These are phyloP conservation scores for Loris lydekkerianus DNA, from an alignment of 2,797 vertebrate species.

Conservation along the genomic window DNA sequence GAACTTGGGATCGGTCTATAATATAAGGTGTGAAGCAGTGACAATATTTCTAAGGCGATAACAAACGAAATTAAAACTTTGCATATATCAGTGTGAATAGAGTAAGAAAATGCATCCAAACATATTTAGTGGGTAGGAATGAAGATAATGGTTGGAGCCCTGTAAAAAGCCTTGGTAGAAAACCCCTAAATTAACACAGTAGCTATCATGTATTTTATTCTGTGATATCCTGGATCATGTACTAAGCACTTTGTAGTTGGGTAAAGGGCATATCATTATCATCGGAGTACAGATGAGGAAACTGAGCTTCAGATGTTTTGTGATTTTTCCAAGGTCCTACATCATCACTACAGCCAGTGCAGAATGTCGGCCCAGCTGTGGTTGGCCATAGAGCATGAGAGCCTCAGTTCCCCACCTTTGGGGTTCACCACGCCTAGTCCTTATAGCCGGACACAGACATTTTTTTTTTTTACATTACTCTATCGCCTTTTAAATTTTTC, in stretches of 20 bases:
- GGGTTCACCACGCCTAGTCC: neutral
- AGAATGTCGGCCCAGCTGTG: neutral
- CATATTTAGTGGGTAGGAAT: neutral
- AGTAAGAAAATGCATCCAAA: neutral
- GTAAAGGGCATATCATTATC: neutral
- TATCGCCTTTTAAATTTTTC: neutral
- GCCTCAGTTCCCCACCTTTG: neutral
- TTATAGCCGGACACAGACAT: neutral
- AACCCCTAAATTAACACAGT: neutral
- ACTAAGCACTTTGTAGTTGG: neutral
- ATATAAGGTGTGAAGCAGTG: neutral
- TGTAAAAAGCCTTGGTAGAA: neutral
- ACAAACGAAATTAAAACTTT: neutral
- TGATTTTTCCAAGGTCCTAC: neutral
- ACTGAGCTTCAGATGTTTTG: neutral
- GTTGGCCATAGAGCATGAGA: too few species aligned
- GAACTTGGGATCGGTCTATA: neutral
- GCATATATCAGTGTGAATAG: neutral
- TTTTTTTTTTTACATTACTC: neutral
- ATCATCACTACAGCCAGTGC: neutral
- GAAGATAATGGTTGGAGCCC: neutral
- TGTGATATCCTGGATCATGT: neutral
- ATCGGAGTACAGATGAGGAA: neutral
- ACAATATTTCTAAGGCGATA: neutral
- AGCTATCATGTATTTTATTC: fast-evolving